Conservation (phyloP, 2,797 vertebrate species). For the Cyclopterus lumpus region DNA sequence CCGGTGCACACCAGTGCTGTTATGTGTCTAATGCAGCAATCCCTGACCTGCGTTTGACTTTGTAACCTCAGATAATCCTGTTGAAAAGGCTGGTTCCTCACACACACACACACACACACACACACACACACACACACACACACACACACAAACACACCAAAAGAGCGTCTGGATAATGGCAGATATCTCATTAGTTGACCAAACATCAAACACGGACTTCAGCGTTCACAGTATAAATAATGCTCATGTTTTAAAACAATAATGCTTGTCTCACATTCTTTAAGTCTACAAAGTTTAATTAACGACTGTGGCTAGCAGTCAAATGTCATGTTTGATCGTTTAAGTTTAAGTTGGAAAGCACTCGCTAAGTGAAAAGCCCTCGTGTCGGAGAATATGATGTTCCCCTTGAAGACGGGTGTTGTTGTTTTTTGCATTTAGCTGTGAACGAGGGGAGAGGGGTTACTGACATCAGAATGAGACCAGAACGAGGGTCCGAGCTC, state of each 20-base stretch:
- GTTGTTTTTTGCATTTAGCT: conserved; percentile 30
- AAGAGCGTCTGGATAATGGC: conserved; percentile 6
- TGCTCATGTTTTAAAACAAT: not conserved
- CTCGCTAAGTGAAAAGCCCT: conserved; percentile 7
- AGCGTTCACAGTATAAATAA: conserved; percentile 30
- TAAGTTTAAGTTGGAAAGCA: not conserved
- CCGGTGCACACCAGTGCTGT: not conserved
- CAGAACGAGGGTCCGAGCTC: too few species aligned
- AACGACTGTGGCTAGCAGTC: not conserved
- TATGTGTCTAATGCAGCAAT: not conserved
- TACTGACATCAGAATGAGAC: too few species aligned
- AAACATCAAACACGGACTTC: conserved; percentile 19
- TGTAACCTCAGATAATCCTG: conserved; percentile 26
- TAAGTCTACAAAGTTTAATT: not conserved
- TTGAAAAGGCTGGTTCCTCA: conserved; percentile 3
- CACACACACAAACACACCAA: conserved; percentile 15
- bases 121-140: conserved; percentile 6
- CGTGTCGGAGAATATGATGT: not conserved
- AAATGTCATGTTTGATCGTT: not conserved
- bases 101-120: conserved; percentile 13
- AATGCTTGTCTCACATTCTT: not conserved
- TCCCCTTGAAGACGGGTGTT: conserved; percentile 20
- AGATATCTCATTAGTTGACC: conserved; percentile 37
- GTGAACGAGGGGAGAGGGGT: conserved; percentile 35
- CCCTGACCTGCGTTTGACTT: not conserved